Conservation (phyloP, 2,113 vertebrate genomes). For the Thunnus maccoyii region DNA sequence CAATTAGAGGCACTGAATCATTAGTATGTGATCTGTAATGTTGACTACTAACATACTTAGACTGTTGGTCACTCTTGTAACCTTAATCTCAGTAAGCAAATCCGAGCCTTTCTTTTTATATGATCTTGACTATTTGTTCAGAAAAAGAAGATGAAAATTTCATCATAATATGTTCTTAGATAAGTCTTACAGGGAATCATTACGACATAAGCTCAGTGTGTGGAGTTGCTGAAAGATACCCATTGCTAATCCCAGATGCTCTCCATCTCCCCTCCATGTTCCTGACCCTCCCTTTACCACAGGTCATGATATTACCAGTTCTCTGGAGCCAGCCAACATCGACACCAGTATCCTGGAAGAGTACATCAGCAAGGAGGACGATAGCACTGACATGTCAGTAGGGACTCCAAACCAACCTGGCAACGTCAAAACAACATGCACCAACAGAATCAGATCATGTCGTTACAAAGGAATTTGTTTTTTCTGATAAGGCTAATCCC, state of each 20-base stretch:
- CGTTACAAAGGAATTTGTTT: slow-evolving; percentile 81
- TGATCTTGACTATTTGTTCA: not conserved
- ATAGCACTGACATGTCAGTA: slow-evolving; percentile 97
- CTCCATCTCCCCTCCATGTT: slow-evolving; percentile 65
- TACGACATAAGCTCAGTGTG: slow-evolving; percentile 45
- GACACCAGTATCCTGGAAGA: slow-evolving; percentile 99
- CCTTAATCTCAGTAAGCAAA: slow-evolving; percentile 12
- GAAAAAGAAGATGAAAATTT: not conserved
- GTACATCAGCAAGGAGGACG: slow-evolving; percentile 99
- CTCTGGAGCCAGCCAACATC: slow-evolving; percentile 96
- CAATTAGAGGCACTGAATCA: slow-evolving; percentile 50
- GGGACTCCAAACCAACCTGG: slow-evolving; percentile 59
- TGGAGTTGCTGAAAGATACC: slow-evolving; percentile 65
- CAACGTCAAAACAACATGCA: slow-evolving; percentile 74
- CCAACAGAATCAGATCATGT: slow-evolving; percentile 69
- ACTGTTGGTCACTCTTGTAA: slow-evolving; percentile 40
- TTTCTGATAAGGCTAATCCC: slow-evolving; percentile 75
- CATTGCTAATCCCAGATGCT: slow-evolving; percentile 76
- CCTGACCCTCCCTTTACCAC: slow-evolving; percentile 62
- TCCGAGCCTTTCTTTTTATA: slow-evolving; percentile 21
- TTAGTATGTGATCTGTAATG: slow-evolving; percentile 25
- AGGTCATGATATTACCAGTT: slow-evolving; percentile 99
- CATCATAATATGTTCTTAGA: not conserved
- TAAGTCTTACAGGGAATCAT: slow-evolving; percentile 25
- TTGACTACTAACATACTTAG: slow-evolving; percentile 41